Evolutionary conservation across 2,797 vertebrate genomes (phyloP), one percentile per base, ranked within the genome.

Genomic region (Aulostomus chinensis): DNA sequence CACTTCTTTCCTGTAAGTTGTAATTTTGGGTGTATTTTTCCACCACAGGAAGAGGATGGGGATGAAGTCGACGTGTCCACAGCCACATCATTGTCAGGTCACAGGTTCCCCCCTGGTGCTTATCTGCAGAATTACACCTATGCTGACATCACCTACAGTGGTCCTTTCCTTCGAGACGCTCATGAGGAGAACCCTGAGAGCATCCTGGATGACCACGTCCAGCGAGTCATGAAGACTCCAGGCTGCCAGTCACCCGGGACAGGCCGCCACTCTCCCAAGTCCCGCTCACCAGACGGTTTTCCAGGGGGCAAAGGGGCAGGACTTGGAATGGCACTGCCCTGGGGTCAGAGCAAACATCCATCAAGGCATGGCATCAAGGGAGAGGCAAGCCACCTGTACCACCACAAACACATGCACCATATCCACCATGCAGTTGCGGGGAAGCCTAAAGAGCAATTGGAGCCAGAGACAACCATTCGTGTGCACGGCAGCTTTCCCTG

Each of bases 161-260:
- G 90, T 29, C 80, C 91, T 55, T 85, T 89, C 38, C 63, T 92
- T 51, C 88, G 91, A 40, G 96, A 99, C 1, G 92, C 94, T 0
- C 96, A 98, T 0, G 97, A 99, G 69, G 97, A 99, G 67, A 95
- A 99, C 84, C 97, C 97, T 0, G 96, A 99, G 72, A 96, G 93
- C 86, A 99, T 99, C 83, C 90, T 99, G 10, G 97, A 99, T 0
- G 97, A 98, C 40, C 97, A 99, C 0, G 97, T 99, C 8, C 95
- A 96, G 72, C 92, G 97, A 0, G 97, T 99, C 59, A 96, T 99
- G 96, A 95, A 96, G 85, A 99, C 96, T 0, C 97, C 97, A 0
- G 94, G 94, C 53, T 95, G 96, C 80, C 96, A 96, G 59, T 99
- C 96, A 0, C 96, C 96, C 0, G 93, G 96, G 2, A 92, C 94